Conservation (phyloP, 2,113 vertebrate genomes). For the Geococcyx californianus region DNA sequence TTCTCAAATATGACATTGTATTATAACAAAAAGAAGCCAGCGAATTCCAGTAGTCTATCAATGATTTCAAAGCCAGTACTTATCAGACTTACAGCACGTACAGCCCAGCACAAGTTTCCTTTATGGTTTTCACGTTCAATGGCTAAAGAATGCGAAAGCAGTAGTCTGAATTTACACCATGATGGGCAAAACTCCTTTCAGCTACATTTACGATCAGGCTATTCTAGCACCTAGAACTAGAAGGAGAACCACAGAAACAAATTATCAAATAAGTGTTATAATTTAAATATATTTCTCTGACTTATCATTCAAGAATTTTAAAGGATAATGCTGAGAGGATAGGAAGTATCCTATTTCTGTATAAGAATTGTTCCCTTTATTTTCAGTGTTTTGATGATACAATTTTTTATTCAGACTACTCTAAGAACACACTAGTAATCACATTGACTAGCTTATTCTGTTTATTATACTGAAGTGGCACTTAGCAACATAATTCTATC, state of each 20-base stretch:
- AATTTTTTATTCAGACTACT: not conserved
- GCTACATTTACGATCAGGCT: not conserved
- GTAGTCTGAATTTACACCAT: not conserved
- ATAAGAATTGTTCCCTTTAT: not conserved
- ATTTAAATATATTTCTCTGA: not conserved
- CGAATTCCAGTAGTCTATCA: not conserved
- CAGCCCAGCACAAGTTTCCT: not conserved
- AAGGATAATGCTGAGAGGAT: not conserved
- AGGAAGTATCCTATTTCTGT: not conserved
- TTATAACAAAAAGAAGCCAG: not conserved
- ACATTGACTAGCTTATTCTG: not conserved
- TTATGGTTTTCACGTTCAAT: not conserved
- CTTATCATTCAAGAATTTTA: not conserved
- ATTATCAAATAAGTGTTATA: not conserved
- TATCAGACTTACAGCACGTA: not conserved
- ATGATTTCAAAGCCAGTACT: not conserved
- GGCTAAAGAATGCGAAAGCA: not conserved
- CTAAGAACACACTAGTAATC: not conserved
- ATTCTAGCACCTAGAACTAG: not conserved
- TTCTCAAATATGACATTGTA: accelerated
- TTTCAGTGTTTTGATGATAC: not conserved
- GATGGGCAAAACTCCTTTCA: not conserved
- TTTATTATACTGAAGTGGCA: not conserved
- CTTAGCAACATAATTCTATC: not conserved
- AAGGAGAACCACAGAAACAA: not conserved